Conservation (phyloP, 2,888 invertebrate genomes). For the Drosophila atripex region DNA sequence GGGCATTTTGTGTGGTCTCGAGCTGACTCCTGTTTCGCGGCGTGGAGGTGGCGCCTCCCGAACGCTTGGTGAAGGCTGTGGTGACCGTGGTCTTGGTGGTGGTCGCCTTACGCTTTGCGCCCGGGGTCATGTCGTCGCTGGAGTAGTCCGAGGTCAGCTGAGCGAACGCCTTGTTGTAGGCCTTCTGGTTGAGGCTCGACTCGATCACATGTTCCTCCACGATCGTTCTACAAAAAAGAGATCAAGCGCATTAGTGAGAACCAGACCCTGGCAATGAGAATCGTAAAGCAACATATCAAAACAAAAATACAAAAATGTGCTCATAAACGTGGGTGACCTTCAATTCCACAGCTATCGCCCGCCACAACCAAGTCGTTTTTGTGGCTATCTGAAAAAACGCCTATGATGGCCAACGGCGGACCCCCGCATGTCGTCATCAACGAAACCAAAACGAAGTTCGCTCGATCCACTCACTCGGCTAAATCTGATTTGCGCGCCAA, state of each 20-base stretch:
- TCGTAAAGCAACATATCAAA: constrained; percentile 55
- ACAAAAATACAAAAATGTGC: constrained; percentile 58
- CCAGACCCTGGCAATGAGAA: constrained; percentile 8
- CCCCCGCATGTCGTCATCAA: constrained; percentile 62
- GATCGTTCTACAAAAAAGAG: constrained; percentile 75
- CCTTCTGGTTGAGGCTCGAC: constrained; percentile 51
- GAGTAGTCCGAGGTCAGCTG: constrained; percentile 85
- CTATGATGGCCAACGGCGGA: constrained; percentile 46
- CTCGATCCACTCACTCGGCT: constrained; percentile 1
- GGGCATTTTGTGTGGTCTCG: constrained; percentile 79
- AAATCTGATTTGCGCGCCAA: constrained; percentile 57
- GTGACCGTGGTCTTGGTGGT: constrained; percentile 45
- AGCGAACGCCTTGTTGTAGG: constrained; percentile 50
- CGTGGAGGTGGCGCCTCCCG: constrained; percentile 71
- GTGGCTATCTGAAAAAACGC: constrained; percentile 52
- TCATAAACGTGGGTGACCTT: constrained; percentile 61
- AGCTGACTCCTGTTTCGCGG: constrained; percentile 69
- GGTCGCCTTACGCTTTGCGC: constrained; percentile 48
- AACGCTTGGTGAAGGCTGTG: constrained; percentile 46
- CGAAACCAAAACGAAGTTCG: constrained; percentile 20
- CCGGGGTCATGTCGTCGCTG: constrained; percentile 85
- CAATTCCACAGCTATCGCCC: constrained; percentile 16
- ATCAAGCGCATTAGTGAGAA: constrained; percentile 5
- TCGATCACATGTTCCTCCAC: constrained; percentile 80
- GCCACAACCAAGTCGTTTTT: constrained; percentile 30